phyloP scores from a whole-genome alignment of 2,888 invertebrate species.

The Biston betularia region DNA sequence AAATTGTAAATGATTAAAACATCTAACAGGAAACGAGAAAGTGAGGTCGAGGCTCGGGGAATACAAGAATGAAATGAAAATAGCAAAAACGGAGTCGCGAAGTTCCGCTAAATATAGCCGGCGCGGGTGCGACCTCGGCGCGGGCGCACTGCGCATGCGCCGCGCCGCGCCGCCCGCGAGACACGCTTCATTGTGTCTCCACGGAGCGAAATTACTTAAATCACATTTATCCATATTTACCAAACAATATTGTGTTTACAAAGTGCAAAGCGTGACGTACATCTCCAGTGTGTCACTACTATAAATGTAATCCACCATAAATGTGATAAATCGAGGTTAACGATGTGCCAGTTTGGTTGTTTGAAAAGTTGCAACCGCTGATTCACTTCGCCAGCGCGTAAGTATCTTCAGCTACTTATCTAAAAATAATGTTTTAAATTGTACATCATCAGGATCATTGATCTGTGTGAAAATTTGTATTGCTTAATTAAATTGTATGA shows the following conservation, averaged over 20 bases:
- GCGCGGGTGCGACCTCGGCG: constrained; percentile 69
- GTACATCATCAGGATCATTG: constrained; percentile 35
- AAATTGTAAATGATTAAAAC: constrained; percentile 40
- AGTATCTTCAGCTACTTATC: constrained; percentile 53
- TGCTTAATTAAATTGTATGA: background rate
- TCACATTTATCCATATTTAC: constrained; percentile 27
- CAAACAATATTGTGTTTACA: constrained; percentile 20
- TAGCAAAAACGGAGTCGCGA: constrained; percentile 83
- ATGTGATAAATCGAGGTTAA: constrained; percentile 56
- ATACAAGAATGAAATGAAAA: constrained; percentile 82
- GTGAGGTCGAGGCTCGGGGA: constrained; percentile 64
- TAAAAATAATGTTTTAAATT: constrained; percentile 37
- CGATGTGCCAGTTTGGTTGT: constrained; percentile 62
- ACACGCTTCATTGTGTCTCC: constrained; percentile 44
- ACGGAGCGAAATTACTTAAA: constrained; percentile 39
- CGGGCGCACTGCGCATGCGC: constrained; percentile 53
- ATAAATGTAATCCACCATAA: constrained; percentile 2
- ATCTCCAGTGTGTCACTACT: constrained; percentile 6
- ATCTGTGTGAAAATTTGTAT: background rate
- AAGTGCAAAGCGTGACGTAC: background rate
- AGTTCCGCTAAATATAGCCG: constrained; percentile 82
- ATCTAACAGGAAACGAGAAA: constrained; percentile 65
- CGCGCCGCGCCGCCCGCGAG: constrained; percentile 14
- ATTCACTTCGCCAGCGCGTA: constrained; percentile 64
- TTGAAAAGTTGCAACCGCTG: constrained; percentile 55